These are phyloP conservation scores for Microplitis demolitor DNA, from an alignment of 1,140 invertebrate genomes.

Conservation along the genomic window DNA sequence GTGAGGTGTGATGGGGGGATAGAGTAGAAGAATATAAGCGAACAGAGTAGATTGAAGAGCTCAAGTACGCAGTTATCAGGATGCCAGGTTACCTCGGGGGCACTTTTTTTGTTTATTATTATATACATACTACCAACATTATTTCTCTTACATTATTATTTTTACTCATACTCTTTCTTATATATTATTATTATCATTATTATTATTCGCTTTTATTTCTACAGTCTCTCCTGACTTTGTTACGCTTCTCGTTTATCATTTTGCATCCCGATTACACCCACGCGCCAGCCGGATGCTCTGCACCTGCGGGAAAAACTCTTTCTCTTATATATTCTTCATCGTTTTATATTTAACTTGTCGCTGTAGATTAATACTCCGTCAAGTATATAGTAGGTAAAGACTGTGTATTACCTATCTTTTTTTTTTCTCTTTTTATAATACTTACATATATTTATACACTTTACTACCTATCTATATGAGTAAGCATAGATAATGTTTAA, in stretches of 20 bases:
- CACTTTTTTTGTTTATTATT: background rate
- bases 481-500: too few relatives aligned
- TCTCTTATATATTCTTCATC: background rate
- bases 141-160: conserved; percentile 8
- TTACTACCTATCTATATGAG: too few relatives aligned
- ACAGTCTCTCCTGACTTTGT: conserved; percentile 13
- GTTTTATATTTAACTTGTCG: background rate
- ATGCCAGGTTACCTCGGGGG: too few relatives aligned
- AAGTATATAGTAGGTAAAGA: background rate
- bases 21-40: background rate
- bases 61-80: too few relatives aligned
- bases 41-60: too few relatives aligned
- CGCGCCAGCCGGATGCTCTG: conserved; percentile 5
- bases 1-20: background rate
- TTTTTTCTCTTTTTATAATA: too few relatives aligned
- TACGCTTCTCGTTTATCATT: conserved; percentile 28
- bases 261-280: conserved; percentile 27
- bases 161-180: background rate
- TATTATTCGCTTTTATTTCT: background rate
- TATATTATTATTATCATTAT: background rate
- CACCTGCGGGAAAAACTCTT: conserved; percentile 10
- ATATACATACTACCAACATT: background rate
- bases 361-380: background rate
- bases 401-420: too few relatives aligned
- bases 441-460: too few relatives aligned